Conservation (phyloP, 2,888 invertebrate genomes). For the Drosophila bunnanda region DNA sequence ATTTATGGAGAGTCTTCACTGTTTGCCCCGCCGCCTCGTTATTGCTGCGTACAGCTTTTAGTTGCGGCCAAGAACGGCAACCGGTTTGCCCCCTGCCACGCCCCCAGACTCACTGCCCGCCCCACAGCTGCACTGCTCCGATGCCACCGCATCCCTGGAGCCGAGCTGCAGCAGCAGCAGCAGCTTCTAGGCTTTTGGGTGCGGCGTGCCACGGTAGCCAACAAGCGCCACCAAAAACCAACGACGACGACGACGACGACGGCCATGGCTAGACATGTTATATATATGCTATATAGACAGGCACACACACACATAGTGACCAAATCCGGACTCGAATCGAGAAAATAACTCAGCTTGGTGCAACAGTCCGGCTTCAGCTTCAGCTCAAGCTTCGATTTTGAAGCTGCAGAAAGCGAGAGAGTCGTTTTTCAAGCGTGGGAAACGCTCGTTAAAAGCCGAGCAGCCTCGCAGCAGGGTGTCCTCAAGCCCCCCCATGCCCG, state of each 20-base stretch:
- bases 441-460: constrained; percentile 14
- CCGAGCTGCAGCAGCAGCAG: constrained; percentile 4
- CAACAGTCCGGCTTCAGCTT: constrained; percentile 1
- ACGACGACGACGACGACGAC: constrained; percentile 21
- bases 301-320: not conserved
- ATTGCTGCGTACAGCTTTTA: constrained; percentile 28
- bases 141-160: constrained; percentile 1
- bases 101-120: constrained; percentile 6
- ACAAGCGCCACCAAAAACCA: constrained; percentile 67
- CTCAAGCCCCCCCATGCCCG: not conserved
- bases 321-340: constrained; percentile 19
- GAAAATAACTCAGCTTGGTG: not conserved
- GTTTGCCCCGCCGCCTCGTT: constrained; percentile 31
- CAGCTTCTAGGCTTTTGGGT: constrained; percentile 49
- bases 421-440: constrained; percentile 50
- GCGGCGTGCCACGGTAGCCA: constrained; percentile 75
- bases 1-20: constrained; percentile 15
- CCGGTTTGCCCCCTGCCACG: constrained; percentile 38
- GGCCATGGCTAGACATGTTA: constrained; percentile 56
- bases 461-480: constrained; percentile 5
- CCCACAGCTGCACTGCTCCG: not conserved
- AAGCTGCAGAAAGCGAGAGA: constrained; percentile 3
- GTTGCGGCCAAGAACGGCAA: constrained; percentile 35
- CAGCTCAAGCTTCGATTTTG: constrained; percentile 11
- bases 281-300: constrained; percentile 3